phyloP scores from a whole-genome alignment of 2,888 invertebrate species.

The Pollenia labialis region DNA sequence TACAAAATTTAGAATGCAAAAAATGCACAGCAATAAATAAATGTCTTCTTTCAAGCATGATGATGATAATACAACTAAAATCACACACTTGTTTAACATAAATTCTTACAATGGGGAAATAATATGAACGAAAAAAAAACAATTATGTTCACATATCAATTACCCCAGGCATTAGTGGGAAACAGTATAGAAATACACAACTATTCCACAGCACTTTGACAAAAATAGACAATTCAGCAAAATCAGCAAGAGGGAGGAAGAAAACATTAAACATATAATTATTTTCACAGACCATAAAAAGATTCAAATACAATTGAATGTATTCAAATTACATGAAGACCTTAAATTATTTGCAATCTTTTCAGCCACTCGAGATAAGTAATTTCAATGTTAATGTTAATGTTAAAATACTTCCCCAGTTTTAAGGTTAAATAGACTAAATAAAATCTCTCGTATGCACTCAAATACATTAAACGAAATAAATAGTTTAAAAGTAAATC shows the following conservation, averaged over 20 bases:
- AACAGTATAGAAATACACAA: slow-evolving; percentile 42
- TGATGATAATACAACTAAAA: slow-evolving; percentile 6
- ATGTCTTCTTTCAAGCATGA: slow-evolving; percentile 32
- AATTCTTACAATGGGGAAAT: slow-evolving; percentile 50
- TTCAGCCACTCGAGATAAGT: slow-evolving; percentile 34
- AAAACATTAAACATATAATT: not conserved
- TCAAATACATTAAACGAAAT: not conserved
- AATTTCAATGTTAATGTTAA: slow-evolving; percentile 70
- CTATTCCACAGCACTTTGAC: slow-evolving; percentile 42
- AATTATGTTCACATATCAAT: slow-evolving; percentile 45
- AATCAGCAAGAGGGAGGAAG: not conserved
- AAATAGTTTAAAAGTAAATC: not conserved
- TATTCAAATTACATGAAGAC: slow-evolving; percentile 67
- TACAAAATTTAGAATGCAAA: not conserved
- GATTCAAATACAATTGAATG: slow-evolving; percentile 28
- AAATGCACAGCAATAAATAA: not conserved
- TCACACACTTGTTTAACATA: slow-evolving; percentile 54
- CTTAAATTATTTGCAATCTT: slow-evolving; percentile 59
- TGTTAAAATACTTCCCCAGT: slow-evolving; percentile 42
- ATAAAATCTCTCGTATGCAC: slow-evolving; percentile 45
- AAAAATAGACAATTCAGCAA: slow-evolving; percentile 17
- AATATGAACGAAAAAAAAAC: not conserved
- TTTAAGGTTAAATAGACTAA: slow-evolving; percentile 60
- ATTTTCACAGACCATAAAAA: slow-evolving; percentile 30
- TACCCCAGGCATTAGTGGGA: slow-evolving; percentile 36